phyloP scores from a whole-genome alignment of 2,797 vertebrate genomes.

The Arvicola amphibius region DNA sequence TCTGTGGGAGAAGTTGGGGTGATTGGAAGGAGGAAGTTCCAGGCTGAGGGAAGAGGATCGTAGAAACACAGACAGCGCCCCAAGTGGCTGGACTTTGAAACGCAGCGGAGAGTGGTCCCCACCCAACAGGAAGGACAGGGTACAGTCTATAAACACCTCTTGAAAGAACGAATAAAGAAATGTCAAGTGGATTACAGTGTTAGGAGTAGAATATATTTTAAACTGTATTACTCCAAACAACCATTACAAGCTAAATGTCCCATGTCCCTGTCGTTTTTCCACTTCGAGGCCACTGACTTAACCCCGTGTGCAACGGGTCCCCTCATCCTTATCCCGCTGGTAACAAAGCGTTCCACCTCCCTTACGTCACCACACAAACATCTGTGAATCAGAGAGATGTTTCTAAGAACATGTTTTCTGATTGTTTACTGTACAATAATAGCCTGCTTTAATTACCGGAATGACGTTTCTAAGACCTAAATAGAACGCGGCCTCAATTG shows the following conservation, averaged over 20 bases:
- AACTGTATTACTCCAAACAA: background rate
- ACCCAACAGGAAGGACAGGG: background rate
- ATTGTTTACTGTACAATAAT: conserved; percentile 74
- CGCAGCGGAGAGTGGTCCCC: background rate
- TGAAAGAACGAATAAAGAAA: background rate
- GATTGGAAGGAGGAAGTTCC: background rate
- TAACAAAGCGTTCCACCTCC: conserved; percentile 60
- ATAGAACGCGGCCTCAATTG: conserved; percentile 73
- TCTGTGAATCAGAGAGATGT: conserved; percentile 79
- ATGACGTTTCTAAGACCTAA: conserved; percentile 74
- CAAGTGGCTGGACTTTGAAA: background rate
- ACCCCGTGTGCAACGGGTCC: background rate
- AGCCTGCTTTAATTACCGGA: conserved; percentile 73
- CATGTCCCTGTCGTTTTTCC: background rate
- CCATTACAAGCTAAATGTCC: background rate
- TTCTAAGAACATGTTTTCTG: conserved; percentile 81
- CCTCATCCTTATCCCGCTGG: conserved; percentile 28
- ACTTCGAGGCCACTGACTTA: background rate
- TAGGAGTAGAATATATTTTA: background rate
- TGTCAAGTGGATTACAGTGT: background rate
- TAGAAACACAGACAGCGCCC: background rate
- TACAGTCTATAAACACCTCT: background rate
- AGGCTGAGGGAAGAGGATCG: background rate
- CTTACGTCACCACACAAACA: conserved; percentile 74
- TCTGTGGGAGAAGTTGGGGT: background rate